These are phyloP conservation scores for Nebria brevicollis DNA, from an alignment of 2,888 invertebrate species.

Conservation along the genomic window DNA sequence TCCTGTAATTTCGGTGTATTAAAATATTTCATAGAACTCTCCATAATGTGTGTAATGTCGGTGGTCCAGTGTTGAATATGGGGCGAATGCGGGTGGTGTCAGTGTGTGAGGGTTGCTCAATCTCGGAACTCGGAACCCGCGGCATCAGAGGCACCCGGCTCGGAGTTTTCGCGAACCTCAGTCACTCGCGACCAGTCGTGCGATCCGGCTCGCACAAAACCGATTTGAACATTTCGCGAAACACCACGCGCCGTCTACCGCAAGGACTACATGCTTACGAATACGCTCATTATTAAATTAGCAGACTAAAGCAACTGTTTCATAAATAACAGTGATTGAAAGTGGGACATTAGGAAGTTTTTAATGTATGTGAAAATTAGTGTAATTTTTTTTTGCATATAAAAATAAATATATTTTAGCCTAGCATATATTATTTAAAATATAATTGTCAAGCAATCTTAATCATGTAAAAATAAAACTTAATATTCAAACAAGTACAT, in stretches of 20 bases:
- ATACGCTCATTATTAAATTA: neutral
- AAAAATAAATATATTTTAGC: too few relatives aligned
- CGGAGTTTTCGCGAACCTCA: slow-evolving; percentile 21
- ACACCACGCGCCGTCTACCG: neutral
- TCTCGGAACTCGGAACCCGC: slow-evolving; percentile 5
- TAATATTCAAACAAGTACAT: neutral
- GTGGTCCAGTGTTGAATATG: neutral
- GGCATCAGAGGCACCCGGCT: neutral
- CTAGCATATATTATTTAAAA: too few relatives aligned
- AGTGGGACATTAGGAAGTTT: neutral
- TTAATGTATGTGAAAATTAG: neutral
- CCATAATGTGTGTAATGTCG: neutral
- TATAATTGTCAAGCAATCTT: too few relatives aligned
- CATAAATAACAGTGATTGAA: neutral
- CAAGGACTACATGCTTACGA: neutral
- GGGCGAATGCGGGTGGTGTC: slow-evolving; percentile 10
- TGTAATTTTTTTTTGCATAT: neutral
- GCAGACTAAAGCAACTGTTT: neutral
- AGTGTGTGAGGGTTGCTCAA: slow-evolving; percentile 19
- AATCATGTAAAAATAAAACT: neutral
- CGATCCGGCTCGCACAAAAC: neutral
- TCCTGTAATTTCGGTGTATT: too few relatives aligned
- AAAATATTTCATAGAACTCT: too few relatives aligned
- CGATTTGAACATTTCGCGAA: slow-evolving; percentile 1
- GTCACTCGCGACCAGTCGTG: slow-evolving; percentile 7